phyloP scores from a whole-genome alignment of 2,797 vertebrate species.

The Muscicapa comitata region DNA sequence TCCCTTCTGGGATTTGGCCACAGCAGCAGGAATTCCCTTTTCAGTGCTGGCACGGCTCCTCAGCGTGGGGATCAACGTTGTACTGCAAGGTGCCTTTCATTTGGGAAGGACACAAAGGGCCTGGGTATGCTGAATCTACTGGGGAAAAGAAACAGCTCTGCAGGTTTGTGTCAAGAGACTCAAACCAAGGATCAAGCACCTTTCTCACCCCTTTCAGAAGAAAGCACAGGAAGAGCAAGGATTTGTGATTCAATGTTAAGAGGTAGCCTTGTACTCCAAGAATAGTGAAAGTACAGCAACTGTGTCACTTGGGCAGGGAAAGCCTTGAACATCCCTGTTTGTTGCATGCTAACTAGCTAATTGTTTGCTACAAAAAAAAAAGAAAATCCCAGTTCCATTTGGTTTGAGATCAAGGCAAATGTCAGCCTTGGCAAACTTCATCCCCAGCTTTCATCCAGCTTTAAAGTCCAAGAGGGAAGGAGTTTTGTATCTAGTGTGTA shows the following conservation, averaged over 20 bases:
- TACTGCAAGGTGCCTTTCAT: background rate
- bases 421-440: background rate
- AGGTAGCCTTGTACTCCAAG: background rate
- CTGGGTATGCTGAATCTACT: background rate
- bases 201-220: background rate
- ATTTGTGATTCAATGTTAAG: background rate
- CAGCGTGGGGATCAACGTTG: background rate
- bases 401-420: background rate
- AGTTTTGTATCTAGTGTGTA: background rate
- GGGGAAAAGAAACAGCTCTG: background rate
- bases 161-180: background rate
- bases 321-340: background rate
- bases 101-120: background rate
- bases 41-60: background rate
- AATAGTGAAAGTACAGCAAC: background rate
- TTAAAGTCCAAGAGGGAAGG: background rate
- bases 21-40: background rate
- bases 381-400: background rate
- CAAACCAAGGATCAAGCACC: background rate
- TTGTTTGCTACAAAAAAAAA: background rate
- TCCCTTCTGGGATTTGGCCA: background rate
- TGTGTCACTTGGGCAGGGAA: background rate
- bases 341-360: background rate
- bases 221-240: background rate
- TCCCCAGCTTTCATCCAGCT: background rate